Conservation (phyloP, 2,888 invertebrate genomes). For the Philopedon plagiatum region DNA sequence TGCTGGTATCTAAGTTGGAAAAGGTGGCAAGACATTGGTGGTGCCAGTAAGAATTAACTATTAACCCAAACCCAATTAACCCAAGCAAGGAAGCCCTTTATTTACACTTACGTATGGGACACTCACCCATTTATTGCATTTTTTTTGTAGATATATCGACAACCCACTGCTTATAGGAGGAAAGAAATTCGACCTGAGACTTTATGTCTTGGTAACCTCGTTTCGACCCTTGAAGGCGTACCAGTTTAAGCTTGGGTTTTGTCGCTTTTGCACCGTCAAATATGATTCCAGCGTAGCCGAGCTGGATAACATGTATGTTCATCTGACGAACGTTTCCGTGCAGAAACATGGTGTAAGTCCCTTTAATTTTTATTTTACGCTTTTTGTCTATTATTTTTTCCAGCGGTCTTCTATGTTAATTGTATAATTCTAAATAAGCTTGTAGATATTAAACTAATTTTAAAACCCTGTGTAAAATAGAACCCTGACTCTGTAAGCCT, state of each 20-base stretch:
- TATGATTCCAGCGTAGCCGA: conserved; percentile 92
- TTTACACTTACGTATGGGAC: not conserved
- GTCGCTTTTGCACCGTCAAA: conserved; percentile 96
- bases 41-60: too few relatives aligned
- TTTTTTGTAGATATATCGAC: conserved; percentile 82
- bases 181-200: conserved; percentile 94
- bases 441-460: too few relatives aligned
- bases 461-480: too few relatives aligned
- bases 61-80: too few relatives aligned
- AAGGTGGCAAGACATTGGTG: too few relatives aligned
- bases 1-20: too few relatives aligned
- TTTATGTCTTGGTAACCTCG: conserved; percentile 94
- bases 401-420: too few relatives aligned
- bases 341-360: conserved; percentile 91
- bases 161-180: conserved; percentile 96
- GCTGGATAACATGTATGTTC: conserved; percentile 93
- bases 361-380: not conserved
- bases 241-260: conserved; percentile 93
- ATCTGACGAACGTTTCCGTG: conserved; percentile 97
- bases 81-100: not conserved
- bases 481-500: too few relatives aligned
- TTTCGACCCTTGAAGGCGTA: conserved; percentile 95
- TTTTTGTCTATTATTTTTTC: not conserved
- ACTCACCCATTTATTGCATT: not conserved
- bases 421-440: too few relatives aligned